Evolutionary conservation across 1,140 invertebrate genomes (phyloP).

Genomic region (Tetraneura akinire): DNA sequence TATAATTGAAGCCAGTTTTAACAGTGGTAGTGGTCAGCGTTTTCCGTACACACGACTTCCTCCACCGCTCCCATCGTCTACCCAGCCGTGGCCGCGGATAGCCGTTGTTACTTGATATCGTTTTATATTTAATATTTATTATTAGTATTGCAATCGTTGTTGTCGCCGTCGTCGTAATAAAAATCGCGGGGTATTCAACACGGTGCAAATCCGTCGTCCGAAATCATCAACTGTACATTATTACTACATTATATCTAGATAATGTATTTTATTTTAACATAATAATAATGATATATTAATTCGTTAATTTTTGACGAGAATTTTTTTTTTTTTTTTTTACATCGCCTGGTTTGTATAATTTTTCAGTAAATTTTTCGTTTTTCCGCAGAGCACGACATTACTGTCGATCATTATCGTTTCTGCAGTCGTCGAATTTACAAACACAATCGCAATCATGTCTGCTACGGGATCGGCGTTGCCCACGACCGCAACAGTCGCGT

Average conservation of each 20-base stretch:
- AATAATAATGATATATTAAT: too few relatives aligned
- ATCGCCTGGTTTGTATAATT: too few relatives aligned
- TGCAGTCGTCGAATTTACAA: neutral
- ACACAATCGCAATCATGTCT: neutral
- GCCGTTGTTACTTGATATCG: neutral
- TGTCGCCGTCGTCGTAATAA: neutral
- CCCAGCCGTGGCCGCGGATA: too few relatives aligned
- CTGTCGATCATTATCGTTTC: neutral
- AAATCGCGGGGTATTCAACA: neutral
- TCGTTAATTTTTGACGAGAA: too few relatives aligned
- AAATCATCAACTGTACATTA: neutral
- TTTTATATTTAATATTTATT: neutral
- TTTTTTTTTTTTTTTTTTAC: neutral
- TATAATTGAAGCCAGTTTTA: too few relatives aligned
- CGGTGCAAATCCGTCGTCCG: neutral
- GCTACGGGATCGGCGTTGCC: neutral
- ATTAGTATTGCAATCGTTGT: neutral
- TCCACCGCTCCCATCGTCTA: neutral
- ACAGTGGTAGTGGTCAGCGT: conserved; percentile 29
- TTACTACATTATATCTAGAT: too few relatives aligned
- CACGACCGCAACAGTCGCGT: neutral
- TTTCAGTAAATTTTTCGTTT: too few relatives aligned
- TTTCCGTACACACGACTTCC: neutral
- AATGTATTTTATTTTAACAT: too few relatives aligned
- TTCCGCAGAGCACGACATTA: too few relatives aligned